Conservation (phyloP, 1,140 invertebrate genomes). For the Oryctes rhinoceros region DNA sequence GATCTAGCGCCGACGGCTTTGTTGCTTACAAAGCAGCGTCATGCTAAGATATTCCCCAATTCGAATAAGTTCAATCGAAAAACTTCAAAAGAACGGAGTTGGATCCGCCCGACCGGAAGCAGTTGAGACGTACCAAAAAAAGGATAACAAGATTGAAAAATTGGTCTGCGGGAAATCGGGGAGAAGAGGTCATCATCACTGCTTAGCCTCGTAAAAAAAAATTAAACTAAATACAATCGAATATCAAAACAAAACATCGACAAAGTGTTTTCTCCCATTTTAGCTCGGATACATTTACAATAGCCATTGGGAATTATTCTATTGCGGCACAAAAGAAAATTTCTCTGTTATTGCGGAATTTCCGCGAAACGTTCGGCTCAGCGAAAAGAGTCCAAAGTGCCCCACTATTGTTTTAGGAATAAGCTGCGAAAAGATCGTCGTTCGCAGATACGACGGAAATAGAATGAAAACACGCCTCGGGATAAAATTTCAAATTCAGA, state of each 20-base stretch:
- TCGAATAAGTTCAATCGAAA: too few species aligned
- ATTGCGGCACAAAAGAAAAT: neutral
- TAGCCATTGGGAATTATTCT: neutral
- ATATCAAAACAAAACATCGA: neutral
- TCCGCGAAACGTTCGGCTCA: neutral
- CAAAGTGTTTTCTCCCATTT: neutral
- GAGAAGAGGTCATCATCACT: too few species aligned
- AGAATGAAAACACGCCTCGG: constrained; percentile 3
- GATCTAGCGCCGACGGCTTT: too few species aligned
- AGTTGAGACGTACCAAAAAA: too few species aligned
- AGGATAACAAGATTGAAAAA: too few species aligned
- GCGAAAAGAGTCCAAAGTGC: neutral
- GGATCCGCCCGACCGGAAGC: too few species aligned
- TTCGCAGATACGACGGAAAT: neutral
- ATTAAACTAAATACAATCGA: too few species aligned
- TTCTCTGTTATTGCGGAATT: neutral
- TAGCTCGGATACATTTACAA: neutral
- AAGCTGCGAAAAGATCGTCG: neutral
- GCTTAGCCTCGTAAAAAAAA: too few species aligned
- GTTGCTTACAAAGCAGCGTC: too few species aligned
- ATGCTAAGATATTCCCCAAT: too few species aligned
- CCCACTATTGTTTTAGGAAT: constrained; percentile 5
- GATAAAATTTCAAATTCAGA: constrained; percentile 19
- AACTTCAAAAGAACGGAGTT: too few species aligned
- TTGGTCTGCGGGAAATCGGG: too few species aligned